Evolutionary conservation across 1,140 invertebrate genomes (phyloP).

Genomic region (Lasioglossum albipes): DNA sequence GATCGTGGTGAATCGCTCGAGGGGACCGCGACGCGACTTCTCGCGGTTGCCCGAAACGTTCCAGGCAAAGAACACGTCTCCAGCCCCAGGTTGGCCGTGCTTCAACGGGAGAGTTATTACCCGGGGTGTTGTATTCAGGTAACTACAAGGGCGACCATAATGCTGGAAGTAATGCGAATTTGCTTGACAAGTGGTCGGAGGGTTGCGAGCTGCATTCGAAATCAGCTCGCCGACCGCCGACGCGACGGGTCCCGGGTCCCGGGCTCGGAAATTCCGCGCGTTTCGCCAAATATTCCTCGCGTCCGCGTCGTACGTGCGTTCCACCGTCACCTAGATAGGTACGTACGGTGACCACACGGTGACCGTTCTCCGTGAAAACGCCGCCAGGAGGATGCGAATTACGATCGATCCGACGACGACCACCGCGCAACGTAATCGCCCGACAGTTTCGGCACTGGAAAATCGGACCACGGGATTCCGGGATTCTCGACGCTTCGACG

Average conservation of each 20-base stretch:
- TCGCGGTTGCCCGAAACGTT: not conserved
- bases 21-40: not conserved
- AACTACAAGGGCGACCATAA: slow-evolving; percentile 64
- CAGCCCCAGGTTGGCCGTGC: slow-evolving; percentile 4
- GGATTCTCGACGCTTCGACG: not conserved
- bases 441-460: slow-evolving; percentile 15
- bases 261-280: slow-evolving; percentile 42
- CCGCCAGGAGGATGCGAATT: slow-evolving; percentile 12
- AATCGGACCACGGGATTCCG: slow-evolving; percentile 34
- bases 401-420: slow-evolving; percentile 3
- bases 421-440: slow-evolving; percentile 27
- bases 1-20: too few relatives aligned
- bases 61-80: not conserved
- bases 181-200: slow-evolving; percentile 75
- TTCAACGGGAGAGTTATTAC: slow-evolving; percentile 64
- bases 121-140: slow-evolving; percentile 62
- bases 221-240: slow-evolving; percentile 51
- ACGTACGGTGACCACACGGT: not conserved
- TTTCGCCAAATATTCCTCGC: slow-evolving; percentile 16
- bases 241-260: too few relatives aligned
- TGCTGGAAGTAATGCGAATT: slow-evolving; percentile 72
- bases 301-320: slow-evolving; percentile 10
- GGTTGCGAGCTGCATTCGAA: slow-evolving; percentile 70
- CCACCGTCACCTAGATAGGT: not conserved
- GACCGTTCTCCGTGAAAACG: slow-evolving; percentile 12